Base-by-base conservation (phyloP, 2,888 invertebrate species). In the Drosophila sordidapex region DNA sequence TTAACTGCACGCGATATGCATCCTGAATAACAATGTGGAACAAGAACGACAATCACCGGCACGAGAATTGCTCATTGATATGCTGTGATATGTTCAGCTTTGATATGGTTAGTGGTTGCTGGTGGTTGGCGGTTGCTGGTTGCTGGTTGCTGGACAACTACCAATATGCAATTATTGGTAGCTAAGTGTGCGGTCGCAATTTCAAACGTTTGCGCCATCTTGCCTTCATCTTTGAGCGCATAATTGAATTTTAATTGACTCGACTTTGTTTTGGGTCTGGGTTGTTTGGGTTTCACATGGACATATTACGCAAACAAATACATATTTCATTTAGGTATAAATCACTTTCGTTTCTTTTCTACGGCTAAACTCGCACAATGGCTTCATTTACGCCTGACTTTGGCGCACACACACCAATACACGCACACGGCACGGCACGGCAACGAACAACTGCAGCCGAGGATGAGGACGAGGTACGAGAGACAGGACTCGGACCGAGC, bases 201-300 rank as follows among this genome's bases (percentile, higher is more conserved):
- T 85, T 85, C 65, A 87, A 85, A 76, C 85, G 86, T 70, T 85
- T 85, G 81, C 85, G 85, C 81, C 88, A 87, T 77, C 81, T 85
- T 81, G 87, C 88, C 71, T 81, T 85, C 63, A 87, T 77, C 71
- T 77, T 85, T 71, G 77, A 65, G 61, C 83, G 88, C 85, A 85
- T 85, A 85, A 85, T 87, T 87, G 83, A 87, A 83, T 76, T 77
- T 83, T 87, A 85, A 85, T 85, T 85, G 85, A 85, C 82, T 74
- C 56, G 60, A 62, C 5, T 35, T 33, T 29, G 60, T 53, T 40
- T n/a, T 54, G 54, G 27, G 21, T 15, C 38, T 27, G 27, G 18
- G 25, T 31, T 58, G 59, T 53, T 31, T 40, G 40, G 53, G 43
- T 53, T 61, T 80, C 72, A 83, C 80, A 75, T 76, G 74, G 53